These are phyloP conservation scores for Bombus balteatus DNA, from an alignment of 1,140 invertebrate genomes.

Conservation along the genomic window DNA sequence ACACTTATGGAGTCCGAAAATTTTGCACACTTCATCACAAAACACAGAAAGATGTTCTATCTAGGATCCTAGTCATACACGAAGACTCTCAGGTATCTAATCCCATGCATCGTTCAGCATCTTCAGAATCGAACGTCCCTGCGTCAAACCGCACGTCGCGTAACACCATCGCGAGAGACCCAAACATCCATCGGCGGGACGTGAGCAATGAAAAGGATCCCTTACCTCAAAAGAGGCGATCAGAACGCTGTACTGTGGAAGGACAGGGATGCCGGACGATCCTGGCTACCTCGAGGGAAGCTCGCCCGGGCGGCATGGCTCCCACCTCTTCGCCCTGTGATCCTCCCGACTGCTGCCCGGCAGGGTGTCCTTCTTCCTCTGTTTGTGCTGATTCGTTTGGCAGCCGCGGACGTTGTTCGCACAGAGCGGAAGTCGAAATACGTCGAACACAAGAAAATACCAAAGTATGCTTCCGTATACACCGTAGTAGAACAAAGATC, in stretches of 20 bases:
- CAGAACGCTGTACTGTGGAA: slow-evolving; percentile 47
- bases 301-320: slow-evolving; percentile 81
- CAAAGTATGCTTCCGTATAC: background rate
- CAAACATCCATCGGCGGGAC: background rate
- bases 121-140: background rate
- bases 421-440: background rate
- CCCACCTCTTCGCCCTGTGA: slow-evolving; percentile 68
- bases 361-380: slow-evolving; percentile 52
- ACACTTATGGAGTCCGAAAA: too few relatives aligned
- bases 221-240: slow-evolving; percentile 72
- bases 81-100: too few relatives aligned
- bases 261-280: slow-evolving; percentile 70
- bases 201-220: background rate
- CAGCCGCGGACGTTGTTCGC: background rate
- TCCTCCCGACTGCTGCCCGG: slow-evolving; percentile 61
- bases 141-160: background rate
- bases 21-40: background rate
- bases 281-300: slow-evolving; percentile 76
- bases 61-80: background rate
- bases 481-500: slow-evolving; percentile 1
- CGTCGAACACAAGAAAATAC: background rate
- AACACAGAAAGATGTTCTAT: background rate
- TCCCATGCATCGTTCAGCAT: too few relatives aligned
- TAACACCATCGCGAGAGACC: background rate
- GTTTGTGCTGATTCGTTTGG: slow-evolving; percentile 17